Conservation (phyloP, 2,888 invertebrate genomes). For the Diabrotica balteata region DNA sequence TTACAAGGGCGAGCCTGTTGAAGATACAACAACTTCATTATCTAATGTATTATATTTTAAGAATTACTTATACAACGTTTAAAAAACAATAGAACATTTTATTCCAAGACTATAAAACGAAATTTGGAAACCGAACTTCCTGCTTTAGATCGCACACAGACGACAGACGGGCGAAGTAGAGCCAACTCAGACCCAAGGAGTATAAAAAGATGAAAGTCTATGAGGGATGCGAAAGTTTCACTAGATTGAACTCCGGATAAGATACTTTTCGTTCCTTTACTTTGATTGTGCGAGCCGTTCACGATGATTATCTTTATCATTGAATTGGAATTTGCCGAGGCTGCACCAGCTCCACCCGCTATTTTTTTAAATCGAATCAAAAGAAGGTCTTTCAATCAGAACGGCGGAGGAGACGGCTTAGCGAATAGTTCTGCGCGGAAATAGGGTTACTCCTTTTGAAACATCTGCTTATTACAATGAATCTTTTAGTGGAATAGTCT, state of each 20-base stretch:
- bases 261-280: constrained; percentile 35
- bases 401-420: not conserved
- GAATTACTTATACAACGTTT: too few relatives aligned
- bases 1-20: too few relatives aligned
- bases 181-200: constrained; percentile 5
- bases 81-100: not conserved
- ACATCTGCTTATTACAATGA: not conserved
- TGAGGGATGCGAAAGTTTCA: constrained; percentile 38
- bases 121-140: not conserved
- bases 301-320: constrained; percentile 35
- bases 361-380: constrained; percentile 34
- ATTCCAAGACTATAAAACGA: not conserved
- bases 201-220: constrained; percentile 41
- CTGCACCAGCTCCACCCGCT: constrained; percentile 15
- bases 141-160: not conserved
- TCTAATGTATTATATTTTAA: too few relatives aligned
- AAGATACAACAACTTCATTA: too few relatives aligned
- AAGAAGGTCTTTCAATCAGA: constrained; percentile 19
- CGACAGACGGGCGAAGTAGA: constrained; percentile 5
- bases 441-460: constrained; percentile 5
- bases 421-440: not conserved
- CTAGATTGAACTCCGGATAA: constrained; percentile 30
- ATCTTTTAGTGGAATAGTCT: not conserved
- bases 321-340: constrained; percentile 34
- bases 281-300: constrained; percentile 37